Evolutionary conservation across 2,797 vertebrate species (phyloP).

Genomic region (Cryptoprocta ferox): DNA sequence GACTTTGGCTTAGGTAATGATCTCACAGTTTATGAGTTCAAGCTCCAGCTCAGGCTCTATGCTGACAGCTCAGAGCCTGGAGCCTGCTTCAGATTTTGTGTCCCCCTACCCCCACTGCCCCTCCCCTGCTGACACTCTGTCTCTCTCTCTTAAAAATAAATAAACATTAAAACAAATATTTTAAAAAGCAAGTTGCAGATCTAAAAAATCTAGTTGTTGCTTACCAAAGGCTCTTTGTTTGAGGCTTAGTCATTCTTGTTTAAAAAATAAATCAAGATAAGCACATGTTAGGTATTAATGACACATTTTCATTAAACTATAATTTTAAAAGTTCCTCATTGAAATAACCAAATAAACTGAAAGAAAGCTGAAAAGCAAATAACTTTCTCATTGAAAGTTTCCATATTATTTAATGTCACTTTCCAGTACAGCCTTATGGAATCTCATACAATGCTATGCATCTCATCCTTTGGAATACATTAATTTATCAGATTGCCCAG

Average conservation of each 20-base stretch:
- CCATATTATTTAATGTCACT: background rate
- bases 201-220: background rate
- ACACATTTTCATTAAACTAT: background rate
- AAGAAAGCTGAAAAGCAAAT: background rate
- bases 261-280: constrained; percentile 31
- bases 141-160: too few species aligned
- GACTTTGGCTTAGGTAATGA: too few species aligned
- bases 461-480: background rate
- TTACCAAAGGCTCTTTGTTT: background rate
- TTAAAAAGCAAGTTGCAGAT: too few species aligned
- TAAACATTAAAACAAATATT: too few species aligned
- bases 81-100: too few species aligned
- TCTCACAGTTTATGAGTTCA: too few species aligned
- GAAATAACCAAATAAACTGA: background rate
- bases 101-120: too few species aligned
- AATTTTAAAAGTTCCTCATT: background rate
- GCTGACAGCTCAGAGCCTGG: too few species aligned
- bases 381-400: background rate
- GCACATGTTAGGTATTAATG: background rate
- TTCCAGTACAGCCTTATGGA: background rate
- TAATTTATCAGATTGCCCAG: background rate
- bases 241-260: background rate
- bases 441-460: background rate
- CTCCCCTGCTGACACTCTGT: too few species aligned
- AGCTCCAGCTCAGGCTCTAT: too few species aligned